Conservation (phyloP, 2,888 invertebrate genomes). For the Zygogramma bicolorata region DNA sequence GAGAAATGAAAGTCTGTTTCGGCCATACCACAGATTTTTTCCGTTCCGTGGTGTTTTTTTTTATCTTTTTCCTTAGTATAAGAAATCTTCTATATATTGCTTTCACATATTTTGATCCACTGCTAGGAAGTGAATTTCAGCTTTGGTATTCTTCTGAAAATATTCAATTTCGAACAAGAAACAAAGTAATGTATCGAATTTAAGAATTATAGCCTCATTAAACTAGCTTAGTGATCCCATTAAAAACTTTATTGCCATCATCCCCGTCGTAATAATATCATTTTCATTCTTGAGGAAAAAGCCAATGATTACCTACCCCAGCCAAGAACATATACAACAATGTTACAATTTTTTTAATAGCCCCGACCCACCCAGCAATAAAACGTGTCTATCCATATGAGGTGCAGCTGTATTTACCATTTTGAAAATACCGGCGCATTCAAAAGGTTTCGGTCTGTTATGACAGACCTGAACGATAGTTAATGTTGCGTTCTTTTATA, state of each 20-base stretch:
- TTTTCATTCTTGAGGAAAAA: background rate
- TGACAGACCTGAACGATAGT: constrained; percentile 11
- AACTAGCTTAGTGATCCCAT: too few species aligned
- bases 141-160: too few species aligned
- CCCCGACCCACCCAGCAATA: background rate
- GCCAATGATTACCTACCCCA: background rate
- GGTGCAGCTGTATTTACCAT: constrained; percentile 21
- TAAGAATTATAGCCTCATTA: too few species aligned
- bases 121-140: too few species aligned
- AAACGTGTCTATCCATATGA: constrained; percentile 11
- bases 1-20: too few species aligned
- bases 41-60: too few species aligned
- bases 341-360: background rate
- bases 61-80: too few species aligned
- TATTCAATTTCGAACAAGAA: too few species aligned
- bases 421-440: background rate
- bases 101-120: too few species aligned
- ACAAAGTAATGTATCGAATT: too few species aligned
- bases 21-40: too few species aligned
- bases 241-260: background rate
- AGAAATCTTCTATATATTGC: too few species aligned
- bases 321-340: background rate
- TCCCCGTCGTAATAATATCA: background rate
- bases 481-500: background rate
- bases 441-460: constrained; percentile 10